Evolutionary conservation across 2,113 vertebrate genomes (phyloP), one percentile per base, ranked within the genome.

Genomic region (Phylloscopus trochiloides): DNA sequence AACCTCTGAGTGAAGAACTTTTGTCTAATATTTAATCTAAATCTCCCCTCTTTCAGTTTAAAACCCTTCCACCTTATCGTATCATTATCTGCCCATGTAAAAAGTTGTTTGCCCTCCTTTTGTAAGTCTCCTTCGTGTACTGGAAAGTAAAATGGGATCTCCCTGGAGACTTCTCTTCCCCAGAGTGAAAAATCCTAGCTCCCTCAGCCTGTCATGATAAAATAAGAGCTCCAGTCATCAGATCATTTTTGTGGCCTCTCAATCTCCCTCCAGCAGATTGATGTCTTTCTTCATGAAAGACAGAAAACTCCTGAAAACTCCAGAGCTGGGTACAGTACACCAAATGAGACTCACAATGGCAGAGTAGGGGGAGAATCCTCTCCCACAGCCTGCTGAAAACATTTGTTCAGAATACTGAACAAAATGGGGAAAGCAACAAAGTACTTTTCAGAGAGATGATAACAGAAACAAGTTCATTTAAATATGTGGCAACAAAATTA

Each of bases 221-320:
- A 65, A 51, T 2, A 73, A 12, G 32, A 32, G 17, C 36, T 36
- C 12, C 26, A 50, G 25, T 21, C 4, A 9, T 28, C 0, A 0
- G 7, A 28, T 50, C 12, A 43, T 16, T 50, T 80, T 36, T 42
- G 26, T 22, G 36, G 32, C 51, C 9, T 29, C 55, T 48, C 31
- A 34, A 29, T 48, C 7, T 13, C n/a, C 15, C 4, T n/a, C 18
- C 17, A 71, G 18, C 13, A 62, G 24, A 12, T 4, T 28, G 17
- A 36, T 20, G 10, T 47, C 17, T 29, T 45, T 59, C 28, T 19
- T 70, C 36, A 25, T 31, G 79, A 51, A 34, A 51, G 36, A 70
- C 31, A 61, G 16, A 63, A 28, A 9, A 63, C 9, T 28, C 21
- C 43, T 58, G 43, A 58, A 50, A 32, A 66, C 22, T 51, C 17